Evolutionary conservation across 1,140 invertebrate genomes (phyloP).

Genomic region (Ectropis grisescens): DNA sequence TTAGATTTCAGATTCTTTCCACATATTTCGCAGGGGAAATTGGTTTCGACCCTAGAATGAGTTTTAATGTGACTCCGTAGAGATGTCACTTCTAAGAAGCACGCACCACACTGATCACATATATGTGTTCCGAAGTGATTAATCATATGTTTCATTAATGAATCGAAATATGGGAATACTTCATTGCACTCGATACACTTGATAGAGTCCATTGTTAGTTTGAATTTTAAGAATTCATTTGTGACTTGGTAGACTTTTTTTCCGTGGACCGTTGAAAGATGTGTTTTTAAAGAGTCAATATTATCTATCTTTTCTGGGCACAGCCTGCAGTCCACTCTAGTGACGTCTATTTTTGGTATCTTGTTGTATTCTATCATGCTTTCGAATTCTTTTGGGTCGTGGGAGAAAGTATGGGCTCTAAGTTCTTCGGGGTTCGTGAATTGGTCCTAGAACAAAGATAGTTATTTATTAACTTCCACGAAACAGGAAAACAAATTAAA

Average conservation of each 20-base stretch:
- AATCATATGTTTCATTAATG: slow-evolving; percentile 53
- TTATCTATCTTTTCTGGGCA: slow-evolving; percentile 29
- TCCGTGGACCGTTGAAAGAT: slow-evolving; percentile 24
- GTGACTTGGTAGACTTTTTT: slow-evolving; percentile 13
- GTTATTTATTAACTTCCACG: no score
- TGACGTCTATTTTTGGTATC: slow-evolving; percentile 35
- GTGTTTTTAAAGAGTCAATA: slow-evolving; percentile 32
- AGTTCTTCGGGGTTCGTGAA: slow-evolving; percentile 42
- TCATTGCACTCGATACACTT: slow-evolving; percentile 30
- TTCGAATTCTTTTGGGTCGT: slow-evolving; percentile 33
- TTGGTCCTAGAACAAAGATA: no score
- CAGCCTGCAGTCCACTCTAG: slow-evolving; percentile 39
- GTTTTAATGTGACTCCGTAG: background rate
- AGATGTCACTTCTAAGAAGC: background rate
- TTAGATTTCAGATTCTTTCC: slow-evolving; percentile 54
- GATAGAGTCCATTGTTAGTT: slow-evolving; percentile 24
- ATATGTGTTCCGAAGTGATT: slow-evolving; percentile 52
- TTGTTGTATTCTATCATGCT: slow-evolving; percentile 25
- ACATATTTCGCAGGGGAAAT: slow-evolving; percentile 39
- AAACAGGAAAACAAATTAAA: no score
- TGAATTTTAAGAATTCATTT: slow-evolving; percentile 41
- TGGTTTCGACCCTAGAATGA: background rate
- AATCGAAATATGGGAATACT: slow-evolving; percentile 41
- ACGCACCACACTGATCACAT: slow-evolving; percentile 46
- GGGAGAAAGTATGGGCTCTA: slow-evolving; percentile 35